Base-by-base conservation (phyloP, 2,797 vertebrate genomes). In the Hemitrygon akajei region DNA sequence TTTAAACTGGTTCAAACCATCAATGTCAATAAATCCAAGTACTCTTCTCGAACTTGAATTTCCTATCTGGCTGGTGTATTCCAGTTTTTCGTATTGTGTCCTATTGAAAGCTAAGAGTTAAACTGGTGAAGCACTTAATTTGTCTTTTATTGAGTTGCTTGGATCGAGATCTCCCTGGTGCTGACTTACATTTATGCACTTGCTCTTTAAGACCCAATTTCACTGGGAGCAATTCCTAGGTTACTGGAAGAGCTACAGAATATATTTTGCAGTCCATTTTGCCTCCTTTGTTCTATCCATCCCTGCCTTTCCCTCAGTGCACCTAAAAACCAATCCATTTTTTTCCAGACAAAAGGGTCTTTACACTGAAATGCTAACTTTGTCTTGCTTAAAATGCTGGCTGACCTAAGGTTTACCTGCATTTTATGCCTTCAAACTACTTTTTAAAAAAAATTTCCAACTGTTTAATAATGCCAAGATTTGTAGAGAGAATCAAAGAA, bases 1-100 rank as follows among this genome's bases (percentile, higher is more conserved):
- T 75, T 92, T 92, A 75, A 92, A 92, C 40, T 56, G 75, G 37
- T 56, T 27, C 79, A 92, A 92, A 56, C 71, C 91, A 56, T 47
- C 71, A 56, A 71, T 6, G 66, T 47, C 89, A 25, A 34, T 92
- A 75, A 92, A 12, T 75, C 71, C 40, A 91, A 76, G 91, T 25
- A 75, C 91, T 12, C 10, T 56, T 73, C 18, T 60, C 12, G 47
- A 10, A 56, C 9, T 37, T 92, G 37, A 9, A 69, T 73, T 92
- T 75, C 69, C 37, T 75, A 30, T 34, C 75, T 92, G 91, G 75
- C 47, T 73, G 25, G 71, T 56, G 11, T 11, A 56, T 56, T 25
- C 25, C 40, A 56, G 27, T 56, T 7, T 71, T 25, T 14, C 16
- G 3, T n/a, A 16, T 12, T 16, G 82, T 30, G 27, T 16, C 12